Base-by-base conservation (phyloP, 2,113 vertebrate species). In the Columba janthina region DNA sequence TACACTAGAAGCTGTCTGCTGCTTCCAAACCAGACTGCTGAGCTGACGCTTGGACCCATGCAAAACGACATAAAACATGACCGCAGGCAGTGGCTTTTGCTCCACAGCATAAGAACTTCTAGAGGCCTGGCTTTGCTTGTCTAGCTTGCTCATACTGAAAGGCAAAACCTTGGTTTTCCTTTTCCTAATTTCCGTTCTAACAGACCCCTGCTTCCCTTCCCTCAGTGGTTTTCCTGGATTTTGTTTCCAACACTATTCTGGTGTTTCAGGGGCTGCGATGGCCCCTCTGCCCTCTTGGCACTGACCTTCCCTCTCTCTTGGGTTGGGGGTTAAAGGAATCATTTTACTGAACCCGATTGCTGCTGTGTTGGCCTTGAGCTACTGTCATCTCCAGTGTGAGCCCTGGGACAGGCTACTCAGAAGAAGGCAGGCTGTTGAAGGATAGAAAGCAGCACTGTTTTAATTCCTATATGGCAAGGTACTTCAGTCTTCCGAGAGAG, bases 1-100 rank as follows among this genome's bases (percentile, higher is more conserved):
- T 40, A 2, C 1, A 0, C 34, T 17, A 17, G 66, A 51, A 78
- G 20, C 0, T 0, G 21, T 46, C 57, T 67, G 66, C 62, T 1
- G 3, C 44, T 91, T 91, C 81, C 53, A 85, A 74, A 51, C 56
- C 74, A 72, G 53, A 18, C 34, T 18, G 81, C 73, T 34, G 34
- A 46, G 38, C 0, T 60, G n/a, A 2, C 62, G 18, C 44, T 91
- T 60, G 65, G 53, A 34, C 40, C 28, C 31, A 6, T 44, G 11
- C 1, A 7, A 73, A 82, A 66, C 21, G 50, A 12, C 14, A 18
- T 56, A 21, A 69, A 64, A 42, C 36, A 20, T 9, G 5, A 60
- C 54, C 28, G 12, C 24, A 29, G 69, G 64, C 44, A 74, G 36
- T 58, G 81, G 9, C 61, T 89, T 87, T 38, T 82, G 51, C 70